These are phyloP conservation scores for Rhingia campestris DNA, from an alignment of 2,888 invertebrate species.

Conservation along the genomic window DNA sequence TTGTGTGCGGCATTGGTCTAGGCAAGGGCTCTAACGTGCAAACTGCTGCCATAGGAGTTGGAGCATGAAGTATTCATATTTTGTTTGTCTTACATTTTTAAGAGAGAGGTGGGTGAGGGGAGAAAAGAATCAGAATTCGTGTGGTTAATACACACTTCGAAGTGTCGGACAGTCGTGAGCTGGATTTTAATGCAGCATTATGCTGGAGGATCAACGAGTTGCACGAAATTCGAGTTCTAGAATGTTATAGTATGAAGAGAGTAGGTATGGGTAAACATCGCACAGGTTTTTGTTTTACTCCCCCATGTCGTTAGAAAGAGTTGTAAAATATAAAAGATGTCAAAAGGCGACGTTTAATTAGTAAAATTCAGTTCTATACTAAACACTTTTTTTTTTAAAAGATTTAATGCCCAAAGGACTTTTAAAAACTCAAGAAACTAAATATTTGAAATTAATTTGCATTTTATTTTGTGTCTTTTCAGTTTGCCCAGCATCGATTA, in stretches of 20 bases:
- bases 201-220: constrained; percentile 63
- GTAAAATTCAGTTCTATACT: no score
- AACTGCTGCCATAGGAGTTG: constrained; percentile 19
- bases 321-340: no score
- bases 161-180: constrained; percentile 73
- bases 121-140: constrained; percentile 63
- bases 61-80: constrained; percentile 64
- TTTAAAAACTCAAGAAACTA: no score
- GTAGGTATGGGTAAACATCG: constrained; percentile 1
- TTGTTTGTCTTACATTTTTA: constrained; percentile 61
- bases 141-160: constrained; percentile 73
- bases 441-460: no score
- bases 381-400: no score
- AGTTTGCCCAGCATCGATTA: no score
- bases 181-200: constrained; percentile 67
- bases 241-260: constrained; percentile 45
- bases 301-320: no score
- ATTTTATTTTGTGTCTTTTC: no score
- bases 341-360: no score
- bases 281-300: no score
- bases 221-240: constrained; percentile 64
- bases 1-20: constrained; percentile 53
- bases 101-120: background rate
- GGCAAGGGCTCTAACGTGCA: constrained; percentile 37
- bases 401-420: no score